Evolutionary conservation across 2,113 vertebrate genomes (phyloP).

Genomic region (Micronycteris hirsuta): DNA sequence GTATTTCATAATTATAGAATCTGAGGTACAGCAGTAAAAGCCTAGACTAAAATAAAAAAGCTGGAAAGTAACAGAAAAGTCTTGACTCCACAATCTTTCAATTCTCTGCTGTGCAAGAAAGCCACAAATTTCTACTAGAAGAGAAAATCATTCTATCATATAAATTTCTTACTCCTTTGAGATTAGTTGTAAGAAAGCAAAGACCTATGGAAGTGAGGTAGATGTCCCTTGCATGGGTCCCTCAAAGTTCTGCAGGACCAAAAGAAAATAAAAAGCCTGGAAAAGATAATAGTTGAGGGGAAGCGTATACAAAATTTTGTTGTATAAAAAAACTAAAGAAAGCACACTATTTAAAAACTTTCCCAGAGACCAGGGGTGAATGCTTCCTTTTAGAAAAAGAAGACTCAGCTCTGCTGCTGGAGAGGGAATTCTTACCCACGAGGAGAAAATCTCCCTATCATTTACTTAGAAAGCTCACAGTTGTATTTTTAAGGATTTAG

Average conservation of each 20-base stretch:
- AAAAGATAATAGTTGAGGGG: background rate
- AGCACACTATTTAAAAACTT: background rate
- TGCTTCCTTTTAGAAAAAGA: constrained; percentile 6
- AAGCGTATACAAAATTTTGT: background rate
- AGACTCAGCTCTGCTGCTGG: background rate
- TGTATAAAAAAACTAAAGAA: background rate
- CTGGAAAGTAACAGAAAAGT: background rate
- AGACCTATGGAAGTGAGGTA: background rate
- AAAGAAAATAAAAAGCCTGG: background rate
- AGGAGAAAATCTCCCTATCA: background rate
- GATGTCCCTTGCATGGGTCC: background rate
- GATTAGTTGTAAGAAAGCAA: constrained; percentile 1
- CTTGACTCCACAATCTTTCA: background rate
- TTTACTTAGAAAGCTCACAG: background rate
- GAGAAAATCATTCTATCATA: background rate
- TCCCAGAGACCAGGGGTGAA: background rate
- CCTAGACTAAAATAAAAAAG: background rate
- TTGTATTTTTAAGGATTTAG: background rate
- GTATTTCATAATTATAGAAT: background rate
- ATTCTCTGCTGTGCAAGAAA: background rate
- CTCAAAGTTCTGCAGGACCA: background rate
- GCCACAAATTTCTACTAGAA: background rate
- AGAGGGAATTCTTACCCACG: background rate
- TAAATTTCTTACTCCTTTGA: background rate
- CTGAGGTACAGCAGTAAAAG: background rate